These are phyloP conservation scores for Neomorphus geoffroyi DNA, from an alignment of 2,797 vertebrate species.

Conservation along the genomic window DNA sequence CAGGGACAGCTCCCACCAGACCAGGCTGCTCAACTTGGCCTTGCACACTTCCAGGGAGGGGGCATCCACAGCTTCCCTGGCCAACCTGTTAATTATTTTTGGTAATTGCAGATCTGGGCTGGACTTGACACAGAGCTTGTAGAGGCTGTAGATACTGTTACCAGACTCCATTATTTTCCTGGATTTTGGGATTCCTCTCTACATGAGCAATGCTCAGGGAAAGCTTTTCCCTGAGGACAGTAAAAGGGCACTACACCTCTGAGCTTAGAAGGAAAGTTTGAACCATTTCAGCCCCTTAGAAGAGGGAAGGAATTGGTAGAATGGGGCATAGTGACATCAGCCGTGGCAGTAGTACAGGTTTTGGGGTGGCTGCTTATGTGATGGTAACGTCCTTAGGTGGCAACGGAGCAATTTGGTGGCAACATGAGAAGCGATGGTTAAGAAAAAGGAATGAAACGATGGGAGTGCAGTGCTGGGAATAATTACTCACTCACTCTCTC, in stretches of 20 bases:
- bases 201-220: neutral
- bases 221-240: neutral
- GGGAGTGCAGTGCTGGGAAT: neutral
- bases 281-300: neutral
- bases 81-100: neutral
- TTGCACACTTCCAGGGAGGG: too few species aligned
- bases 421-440: neutral
- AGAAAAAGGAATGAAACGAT: neutral
- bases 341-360: neutral
- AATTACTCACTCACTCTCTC: slow-evolving; percentile 80
- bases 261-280: neutral
- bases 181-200: neutral
- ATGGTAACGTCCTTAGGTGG: neutral
- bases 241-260: neutral
- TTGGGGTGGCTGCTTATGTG: neutral
- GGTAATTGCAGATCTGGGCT: neutral
- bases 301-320: neutral
- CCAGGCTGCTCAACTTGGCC: too few species aligned
- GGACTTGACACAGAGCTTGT: neutral
- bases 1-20: too few species aligned
- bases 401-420: neutral
- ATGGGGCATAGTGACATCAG: neutral
- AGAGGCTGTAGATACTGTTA: neutral
- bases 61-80: too few species aligned
- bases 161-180: neutral